Evolutionary conservation across 2,113 vertebrate genomes (phyloP).

Genomic region (Clarias magur): DNA sequence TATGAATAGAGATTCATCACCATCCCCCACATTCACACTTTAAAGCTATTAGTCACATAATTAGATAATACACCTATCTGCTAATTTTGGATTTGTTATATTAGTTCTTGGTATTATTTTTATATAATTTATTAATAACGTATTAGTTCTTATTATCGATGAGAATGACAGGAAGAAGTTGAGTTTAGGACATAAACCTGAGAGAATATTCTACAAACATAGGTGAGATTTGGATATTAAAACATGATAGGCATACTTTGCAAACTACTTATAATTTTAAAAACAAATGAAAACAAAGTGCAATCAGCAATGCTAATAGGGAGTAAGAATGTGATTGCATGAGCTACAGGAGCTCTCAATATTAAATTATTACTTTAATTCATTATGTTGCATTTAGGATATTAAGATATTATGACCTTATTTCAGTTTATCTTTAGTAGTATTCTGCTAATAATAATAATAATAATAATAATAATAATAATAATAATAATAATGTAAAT

Average conservation of each 20-base stretch:
- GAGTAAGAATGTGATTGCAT: background rate
- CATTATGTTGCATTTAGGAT: background rate
- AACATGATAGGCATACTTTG: background rate
- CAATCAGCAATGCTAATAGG: background rate
- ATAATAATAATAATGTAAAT: background rate
- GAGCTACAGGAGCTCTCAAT: background rate
- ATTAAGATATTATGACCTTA: background rate
- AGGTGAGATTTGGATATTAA: background rate
- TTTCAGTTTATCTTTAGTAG: background rate
- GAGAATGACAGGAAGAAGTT: background rate
- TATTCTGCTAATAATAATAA: background rate
- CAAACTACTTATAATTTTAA: background rate
- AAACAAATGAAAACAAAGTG: background rate
- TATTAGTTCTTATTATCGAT: background rate
- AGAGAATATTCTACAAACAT: background rate
- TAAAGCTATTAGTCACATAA: constrained; percentile 32
- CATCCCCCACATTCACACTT: constrained; percentile 20
- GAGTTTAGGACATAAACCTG: background rate
- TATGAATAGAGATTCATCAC: constrained; percentile 29
- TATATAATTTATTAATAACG: constrained; percentile 7
- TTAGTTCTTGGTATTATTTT: too few relatives aligned
- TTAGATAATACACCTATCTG: constrained; percentile 30
- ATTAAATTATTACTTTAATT: background rate
- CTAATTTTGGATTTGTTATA: constrained; percentile 35
- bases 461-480: background rate